Base-by-base conservation (phyloP, 2,113 vertebrate genomes). In the Phocoena phocoena region DNA sequence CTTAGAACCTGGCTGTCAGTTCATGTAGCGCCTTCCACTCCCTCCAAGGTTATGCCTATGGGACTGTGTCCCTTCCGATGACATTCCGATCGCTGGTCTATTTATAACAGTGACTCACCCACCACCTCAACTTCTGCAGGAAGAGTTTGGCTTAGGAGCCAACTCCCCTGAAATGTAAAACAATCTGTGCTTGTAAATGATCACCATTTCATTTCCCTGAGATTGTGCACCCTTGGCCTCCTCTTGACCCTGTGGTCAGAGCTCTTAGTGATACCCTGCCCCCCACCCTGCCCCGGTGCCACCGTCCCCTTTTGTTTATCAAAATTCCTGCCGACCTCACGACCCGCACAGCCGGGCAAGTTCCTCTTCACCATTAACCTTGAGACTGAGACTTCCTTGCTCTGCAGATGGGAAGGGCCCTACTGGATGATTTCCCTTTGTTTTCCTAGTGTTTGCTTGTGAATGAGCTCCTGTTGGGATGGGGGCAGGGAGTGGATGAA, bases 41-140 rank as follows among this genome's bases (percentile, higher is more conserved):
- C 83, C 84, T 95, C 97, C 95, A 95, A 97, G 96, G 96, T 97
- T 63, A 82, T 96, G 94, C 90, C 95, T 93, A 10, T 15, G 47
- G 80, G 95, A 67, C 77, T 41, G 33, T 1, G 20, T 97, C 93
- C 92, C 98, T 94, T 96, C 83, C 14, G 55, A 60, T 55, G 96
- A 97, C 97, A 96, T 90, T 93, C 60, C 44, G 70, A 80, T 95
- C 55, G 0, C 81, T 87, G 0, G 92, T 97, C 88, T 97, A 97
- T 98, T 98, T 98, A 96, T 98, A 98, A 95, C 93, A 95, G 91
- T 98, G 98, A 98, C 96, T 98, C 97, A 98, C 82, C 95, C 90
- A 88, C 96, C 84, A 96, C 88, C 96, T 98, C 23, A 98, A 97
- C 93, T 97, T 93, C 79, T 95, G 93, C 97, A 93, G 89, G 94